Evolutionary conservation across 2,888 invertebrate genomes (phyloP), one percentile per base, ranked within the genome.

Genomic region (Labia minor): DNA sequence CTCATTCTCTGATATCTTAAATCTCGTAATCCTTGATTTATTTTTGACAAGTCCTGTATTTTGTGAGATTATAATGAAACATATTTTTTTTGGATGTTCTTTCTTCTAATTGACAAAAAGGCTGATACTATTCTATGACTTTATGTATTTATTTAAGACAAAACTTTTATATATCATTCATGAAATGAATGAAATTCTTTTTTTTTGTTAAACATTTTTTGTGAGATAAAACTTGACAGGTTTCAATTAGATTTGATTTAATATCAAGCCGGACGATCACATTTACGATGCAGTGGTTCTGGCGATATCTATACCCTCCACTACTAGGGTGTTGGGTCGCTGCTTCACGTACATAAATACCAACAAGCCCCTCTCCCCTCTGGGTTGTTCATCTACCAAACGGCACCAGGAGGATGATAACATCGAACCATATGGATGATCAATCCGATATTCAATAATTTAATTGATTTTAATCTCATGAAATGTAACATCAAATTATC

Each of bases 161-260:
- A 16, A 49, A 49, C 49, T 49, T 49, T 49, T 49, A 49, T 14
- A 8, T 14, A 49, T 49, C 49, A 49, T 14, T 49, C 49, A 49
- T 14, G 49, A 14, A 49, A 49, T 49, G 49, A 16, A 49, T 49
- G n/a, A 14, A 14, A 49, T 10, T 49, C 2, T 49, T 49, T 49
- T 49, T 49, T 49, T 49, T 49, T 49, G 3, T 49, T 49, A 4
- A 49, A 49, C 49, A 49, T 49, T 49, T 49, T 3, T n/a, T n/a
- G n/a, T 8, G 49, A 49, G 49, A 49, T 49, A 49, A 49, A 49
- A 49, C 49, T 49, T 49, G 49, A 49, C 49, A 49, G 49, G 49
- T 49, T 49, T 49, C 49, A 49, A 49, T 49, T 49, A 49, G 49
- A 49, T 49, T 49, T 49, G 49, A 49, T 49, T 49, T 49, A 49